Conservation (phyloP, 2,113 vertebrate species). For the Parus major region DNA sequence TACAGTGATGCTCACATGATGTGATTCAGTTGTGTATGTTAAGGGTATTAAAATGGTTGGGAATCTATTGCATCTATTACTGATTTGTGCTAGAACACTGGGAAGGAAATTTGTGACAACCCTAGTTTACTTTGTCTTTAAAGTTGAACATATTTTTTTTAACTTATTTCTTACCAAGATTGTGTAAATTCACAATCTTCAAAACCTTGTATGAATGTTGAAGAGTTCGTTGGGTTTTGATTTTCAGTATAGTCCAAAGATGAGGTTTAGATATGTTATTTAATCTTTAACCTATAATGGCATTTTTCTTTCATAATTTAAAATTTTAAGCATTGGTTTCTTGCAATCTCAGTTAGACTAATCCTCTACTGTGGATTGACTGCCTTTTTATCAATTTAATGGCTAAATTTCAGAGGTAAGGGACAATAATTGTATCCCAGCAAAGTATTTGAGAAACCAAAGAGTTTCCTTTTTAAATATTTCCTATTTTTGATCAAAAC, state of each 20-base stretch:
- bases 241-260: background rate
- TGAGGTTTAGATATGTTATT: background rate
- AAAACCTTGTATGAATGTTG: background rate
- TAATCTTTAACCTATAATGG: background rate
- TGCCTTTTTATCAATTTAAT: background rate
- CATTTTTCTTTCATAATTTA: background rate
- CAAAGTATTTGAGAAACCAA: background rate
- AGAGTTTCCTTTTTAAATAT: background rate
- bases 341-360: background rate
- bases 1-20: background rate
- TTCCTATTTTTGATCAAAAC: background rate
- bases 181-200: background rate
- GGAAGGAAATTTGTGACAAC: background rate
- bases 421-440: background rate
- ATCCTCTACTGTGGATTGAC: background rate
- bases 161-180: background rate
- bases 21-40: background rate
- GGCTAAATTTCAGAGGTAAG: background rate
- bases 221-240: background rate
- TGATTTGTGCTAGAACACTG: background rate
- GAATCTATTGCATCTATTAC: background rate
- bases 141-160: background rate
- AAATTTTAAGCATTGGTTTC: background rate
- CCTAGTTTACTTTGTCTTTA: background rate
- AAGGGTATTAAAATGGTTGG: background rate